Conservation (phyloP, 2,113 vertebrate species). For the Triplophysa tibetana region DNA sequence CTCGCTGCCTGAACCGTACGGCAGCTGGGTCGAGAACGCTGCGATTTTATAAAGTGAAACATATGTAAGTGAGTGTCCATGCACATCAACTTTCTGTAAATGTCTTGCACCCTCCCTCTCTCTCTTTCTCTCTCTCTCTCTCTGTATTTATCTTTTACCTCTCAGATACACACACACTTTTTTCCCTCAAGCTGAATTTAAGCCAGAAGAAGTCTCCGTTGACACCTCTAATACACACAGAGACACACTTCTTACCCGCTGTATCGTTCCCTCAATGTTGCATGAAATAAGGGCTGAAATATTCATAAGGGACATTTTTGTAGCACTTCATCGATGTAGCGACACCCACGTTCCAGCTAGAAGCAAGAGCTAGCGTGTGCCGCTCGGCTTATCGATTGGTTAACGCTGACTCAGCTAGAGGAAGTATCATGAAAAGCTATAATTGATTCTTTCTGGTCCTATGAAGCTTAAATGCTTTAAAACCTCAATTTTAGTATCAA, state of each 20-base stretch:
- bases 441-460: not conserved
- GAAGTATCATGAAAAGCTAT: not conserved
- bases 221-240: not conserved
- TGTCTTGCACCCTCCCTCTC: slow-evolving; percentile 1
- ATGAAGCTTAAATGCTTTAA: not conserved
- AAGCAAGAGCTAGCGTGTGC: not conserved
- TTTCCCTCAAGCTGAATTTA: not conserved
- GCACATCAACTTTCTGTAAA: not conserved
- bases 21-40: not conserved
- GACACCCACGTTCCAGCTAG: slow-evolving; percentile 8
- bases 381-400: not conserved
- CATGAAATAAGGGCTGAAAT: slow-evolving; percentile 21
- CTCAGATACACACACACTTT: not conserved
- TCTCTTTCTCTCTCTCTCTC: not conserved
- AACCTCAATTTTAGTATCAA: not conserved
- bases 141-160: not conserved
- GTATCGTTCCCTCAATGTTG: slow-evolving; percentile 35
- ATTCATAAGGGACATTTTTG: slow-evolving; percentile 23
- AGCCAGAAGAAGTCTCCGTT: not conserved
- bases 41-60: slow-evolving; percentile 15
- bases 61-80: slow-evolving; percentile 12
- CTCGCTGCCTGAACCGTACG: slow-evolving; percentile 17
- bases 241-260: not conserved
- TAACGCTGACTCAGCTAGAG: not conserved
- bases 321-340: not conserved